Evolutionary conservation across 2,113 vertebrate genomes (phyloP), one percentile per base, ranked within the genome.

Genomic region (Oreochromis niloticus): DNA sequence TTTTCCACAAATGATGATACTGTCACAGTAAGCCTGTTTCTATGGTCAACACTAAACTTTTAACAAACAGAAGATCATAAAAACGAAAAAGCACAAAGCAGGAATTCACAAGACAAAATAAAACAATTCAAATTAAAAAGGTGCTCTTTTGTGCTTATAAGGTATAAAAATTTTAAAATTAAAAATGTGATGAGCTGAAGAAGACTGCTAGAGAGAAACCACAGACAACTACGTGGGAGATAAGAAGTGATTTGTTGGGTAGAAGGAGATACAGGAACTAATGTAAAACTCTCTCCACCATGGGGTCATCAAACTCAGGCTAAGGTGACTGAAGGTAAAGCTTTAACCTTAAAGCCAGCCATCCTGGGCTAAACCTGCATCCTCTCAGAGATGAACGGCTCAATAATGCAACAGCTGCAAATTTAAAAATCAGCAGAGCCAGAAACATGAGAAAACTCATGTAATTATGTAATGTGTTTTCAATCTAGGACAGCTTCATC

Each of bases 401-500:
- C n/a, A n/a, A n/a, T n/a, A n/a, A n/a, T n/a, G 7, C 24, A 30
- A 19, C 24, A 0, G 24, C 12, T 27, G 12, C 55, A 8, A 57
- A 57, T 57, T 5, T 30, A 30, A 57, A n/a, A 14, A 57, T 12
- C 1, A 56, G 54, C 54, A 56, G 54, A 56, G 22, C 22, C 54
- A 56, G 22, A 50, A 52, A 56, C 4, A 7, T 1, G 55, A 6
- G 0, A 57, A 5, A 57, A 57, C 55, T 56, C 22, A n/a, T n/a
- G n/a, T n/a, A n/a, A n/a, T n/a, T n/a, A n/a, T n/a, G n/a, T n/a
- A n/a, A n/a, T n/a, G n/a, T 27, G 55, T 57, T 57, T 57, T 57
- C 0, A 57, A 14, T 57, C 55, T 57, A 57, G 55, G 1, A 57
- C 55, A 57, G 7, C 1, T 0, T 57, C 56, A 59, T 59, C 56